Percentiles rank a stretch among this genome's conserved stretches.
These are phyloP conservation scores for Samia ricini DNA, from an alignment of 1,140 invertebrate species.

Conservation along the genomic window DNA sequence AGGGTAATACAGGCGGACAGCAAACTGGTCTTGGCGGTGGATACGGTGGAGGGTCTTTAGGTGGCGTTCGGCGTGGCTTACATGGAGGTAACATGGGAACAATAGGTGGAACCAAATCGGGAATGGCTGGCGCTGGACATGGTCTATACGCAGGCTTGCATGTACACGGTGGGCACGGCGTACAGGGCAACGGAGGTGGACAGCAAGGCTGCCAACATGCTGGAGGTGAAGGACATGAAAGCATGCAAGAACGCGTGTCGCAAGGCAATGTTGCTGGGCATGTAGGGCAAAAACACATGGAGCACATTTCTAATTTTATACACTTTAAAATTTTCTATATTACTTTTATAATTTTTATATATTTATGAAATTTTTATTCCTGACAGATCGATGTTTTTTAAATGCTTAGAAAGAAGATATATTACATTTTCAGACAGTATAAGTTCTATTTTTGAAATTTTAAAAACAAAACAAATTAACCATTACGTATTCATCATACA, in stretches of 20 bases:
- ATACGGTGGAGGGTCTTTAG: slow-evolving; percentile 41
- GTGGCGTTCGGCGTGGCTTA: slow-evolving; percentile 47
- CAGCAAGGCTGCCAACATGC: slow-evolving; percentile 57
- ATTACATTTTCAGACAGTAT: slow-evolving; percentile 4
- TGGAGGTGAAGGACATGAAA: slow-evolving; percentile 46
- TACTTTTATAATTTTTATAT: slow-evolving; percentile 21
- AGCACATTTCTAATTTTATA: slow-evolving; percentile 35
- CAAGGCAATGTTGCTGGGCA: slow-evolving; percentile 62
- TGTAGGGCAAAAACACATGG: slow-evolving; percentile 52
- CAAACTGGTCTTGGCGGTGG: slow-evolving; percentile 53
- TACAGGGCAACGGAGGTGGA: slow-evolving; percentile 57
- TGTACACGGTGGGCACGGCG: slow-evolving; percentile 57
- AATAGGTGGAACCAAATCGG: slow-evolving; percentile 57
- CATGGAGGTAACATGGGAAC: slow-evolving; percentile 55
- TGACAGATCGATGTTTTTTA: neutral
- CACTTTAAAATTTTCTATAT: slow-evolving; percentile 20
- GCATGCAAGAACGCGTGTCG: slow-evolving; percentile 43
- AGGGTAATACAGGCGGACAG: slow-evolving; percentile 59
- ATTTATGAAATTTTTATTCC: neutral
- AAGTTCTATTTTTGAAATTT: slow-evolving; percentile 1
- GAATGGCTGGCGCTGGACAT: slow-evolving; percentile 54
- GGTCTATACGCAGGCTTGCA: slow-evolving; percentile 49
- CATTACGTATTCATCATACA: slow-evolving; percentile 7
- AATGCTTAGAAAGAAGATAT: neutral
- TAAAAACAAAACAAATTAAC: slow-evolving; percentile 13